Base-by-base conservation (phyloP, 2,797 vertebrate genomes). In the Artibeus jamaicensis region DNA sequence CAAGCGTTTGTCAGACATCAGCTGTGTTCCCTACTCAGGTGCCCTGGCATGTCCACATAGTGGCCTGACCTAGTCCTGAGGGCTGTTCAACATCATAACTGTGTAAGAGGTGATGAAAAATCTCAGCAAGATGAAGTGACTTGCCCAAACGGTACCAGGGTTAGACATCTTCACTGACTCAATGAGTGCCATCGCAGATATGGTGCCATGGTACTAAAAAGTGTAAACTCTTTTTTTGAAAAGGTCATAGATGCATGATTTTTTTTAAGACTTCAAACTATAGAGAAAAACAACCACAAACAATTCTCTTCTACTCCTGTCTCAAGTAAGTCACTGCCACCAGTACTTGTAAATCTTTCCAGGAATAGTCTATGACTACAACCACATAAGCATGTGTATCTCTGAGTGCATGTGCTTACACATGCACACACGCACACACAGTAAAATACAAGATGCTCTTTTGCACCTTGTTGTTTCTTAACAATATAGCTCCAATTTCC, bases 51-150 rank as follows among this genome's bases (percentile, higher is more conserved):
- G 0, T 81, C 44, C 37, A 5, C 70, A 37, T 1, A 15, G 59
- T 37, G 68, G 74, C 87, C 88, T 92, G 26, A 65, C 77, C 50
- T 82, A 73, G 65, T 86, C 55, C 78, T 8, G 14, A 91, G 78
- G 87, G 34, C 70, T 67, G 57, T 19, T 26, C 39, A n/a, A 79
- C 39, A 65, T 46, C 67, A 32, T 37, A 53, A 32, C 22, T 37
- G 15, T 67, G 59, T 67, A 68, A 42, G 10, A 89, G 86, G 57
- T n/a, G 70, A 91, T 67, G 91, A 95, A 88, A 94, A 93, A 68
- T 79, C 62, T 88, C 73, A 42, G 62, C 0, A 11, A 68, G 55
- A 77, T 42, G 44, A 82, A 59, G 50, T 55, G 62, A 74, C 39
- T 87, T 92, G 42, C 4, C 82, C 39, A 34, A 86, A 89, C 11